Evolutionary conservation across 2,797 vertebrate species (phyloP).

Genomic region (Sarcophilus harrisii): DNA sequence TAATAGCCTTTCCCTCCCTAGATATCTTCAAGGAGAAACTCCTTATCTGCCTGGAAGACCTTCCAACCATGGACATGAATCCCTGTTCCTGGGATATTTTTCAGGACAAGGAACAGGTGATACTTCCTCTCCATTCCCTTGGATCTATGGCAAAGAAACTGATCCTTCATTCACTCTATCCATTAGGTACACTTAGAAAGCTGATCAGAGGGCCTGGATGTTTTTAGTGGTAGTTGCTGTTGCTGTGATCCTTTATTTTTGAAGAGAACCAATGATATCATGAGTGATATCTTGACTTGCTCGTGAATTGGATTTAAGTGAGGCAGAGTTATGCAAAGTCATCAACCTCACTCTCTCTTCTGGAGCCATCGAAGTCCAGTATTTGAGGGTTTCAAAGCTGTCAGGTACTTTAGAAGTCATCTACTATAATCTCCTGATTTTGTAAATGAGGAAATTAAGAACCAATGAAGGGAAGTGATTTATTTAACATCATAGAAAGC

Average conservation of each 20-base stretch:
- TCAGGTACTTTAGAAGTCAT: neutral
- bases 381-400: neutral
- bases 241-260: neutral
- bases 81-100: neutral
- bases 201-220: neutral
- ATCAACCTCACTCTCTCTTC: neutral
- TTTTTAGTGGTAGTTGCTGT: neutral
- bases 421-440: neutral
- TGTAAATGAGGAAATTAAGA: neutral
- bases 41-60: neutral
- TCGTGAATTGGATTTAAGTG: neutral
- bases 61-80: neutral
- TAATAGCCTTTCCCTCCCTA: neutral
- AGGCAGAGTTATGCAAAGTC: neutral
- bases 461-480: neutral
- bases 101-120: neutral
- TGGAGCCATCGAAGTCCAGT: neutral
- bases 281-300: neutral
- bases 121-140: neutral
- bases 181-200: neutral
- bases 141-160: neutral
- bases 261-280: neutral
- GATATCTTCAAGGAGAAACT: neutral
- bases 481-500: neutral
- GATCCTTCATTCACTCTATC: neutral